A percentile compares a stretch with the other conserved stretches of the same genome.
Evolutionary conservation across 2,888 invertebrate genomes (phyloP).

Genomic region (Pedicia rivosa): DNA sequence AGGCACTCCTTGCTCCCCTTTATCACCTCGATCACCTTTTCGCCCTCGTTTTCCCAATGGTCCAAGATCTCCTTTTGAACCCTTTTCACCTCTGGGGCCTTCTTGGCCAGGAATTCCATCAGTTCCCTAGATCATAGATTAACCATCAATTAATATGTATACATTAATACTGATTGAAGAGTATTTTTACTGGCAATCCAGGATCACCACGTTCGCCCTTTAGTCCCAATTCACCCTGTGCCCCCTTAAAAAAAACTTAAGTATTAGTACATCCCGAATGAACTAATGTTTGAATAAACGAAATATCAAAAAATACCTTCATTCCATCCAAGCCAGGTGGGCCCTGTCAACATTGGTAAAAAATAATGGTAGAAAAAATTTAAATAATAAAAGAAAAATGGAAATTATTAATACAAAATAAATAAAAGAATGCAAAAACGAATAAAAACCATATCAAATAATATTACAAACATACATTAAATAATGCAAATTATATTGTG

Average conservation of each 20-base stretch:
- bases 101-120: slow-evolving; percentile 87
- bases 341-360: slow-evolving; percentile 39
- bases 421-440: no score
- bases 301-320: slow-evolving; percentile 50
- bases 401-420: no score
- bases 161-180: neutral
- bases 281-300: no score
- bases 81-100: slow-evolving; percentile 83
- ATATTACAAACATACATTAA: no score
- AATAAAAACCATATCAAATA: no score
- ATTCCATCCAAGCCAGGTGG: slow-evolving; percentile 88
- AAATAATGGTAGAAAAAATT: slow-evolving; percentile 34
- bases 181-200: slow-evolving; percentile 69
- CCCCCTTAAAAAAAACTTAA: slow-evolving; percentile 43
- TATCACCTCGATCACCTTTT: slow-evolving; percentile 83
- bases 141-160: neutral
- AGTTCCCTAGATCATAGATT: slow-evolving; percentile 50
- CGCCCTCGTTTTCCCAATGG: slow-evolving; percentile 78
- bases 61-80: slow-evolving; percentile 61
- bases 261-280: no score
- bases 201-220: slow-evolving; percentile 90
- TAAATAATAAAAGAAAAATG: slow-evolving; percentile 8
- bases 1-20: slow-evolving; percentile 92
- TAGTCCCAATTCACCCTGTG: slow-evolving; percentile 79
- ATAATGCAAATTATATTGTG: no score